Evolutionary conservation across 1,140 invertebrate genomes (phyloP).

Genomic region (Yoshiicerus persimilis): DNA sequence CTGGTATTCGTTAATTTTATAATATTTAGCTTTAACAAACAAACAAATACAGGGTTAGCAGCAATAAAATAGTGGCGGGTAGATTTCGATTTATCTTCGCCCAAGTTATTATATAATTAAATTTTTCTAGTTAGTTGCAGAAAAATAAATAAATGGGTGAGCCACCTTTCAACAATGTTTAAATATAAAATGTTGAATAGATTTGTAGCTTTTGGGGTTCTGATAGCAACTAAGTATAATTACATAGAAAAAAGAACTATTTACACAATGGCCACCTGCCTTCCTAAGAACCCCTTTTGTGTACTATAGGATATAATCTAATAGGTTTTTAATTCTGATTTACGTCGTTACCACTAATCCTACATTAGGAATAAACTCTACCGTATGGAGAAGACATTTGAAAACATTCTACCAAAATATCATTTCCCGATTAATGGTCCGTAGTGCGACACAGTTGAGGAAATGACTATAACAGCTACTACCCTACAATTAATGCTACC

Average conservation of each 20-base stretch:
- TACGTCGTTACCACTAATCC: neutral
- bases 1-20: neutral
- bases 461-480: neutral
- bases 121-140: no score
- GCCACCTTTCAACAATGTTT: neutral
- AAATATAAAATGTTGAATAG: no score
- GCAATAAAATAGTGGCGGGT: no score
- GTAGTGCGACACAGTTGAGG: neutral
- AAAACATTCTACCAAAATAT: neutral
- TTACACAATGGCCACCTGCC: no score
- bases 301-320: no score
- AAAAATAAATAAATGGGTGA: neutral
- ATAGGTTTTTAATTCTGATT: no score
- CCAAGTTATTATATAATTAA: no score
- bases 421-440: neutral
- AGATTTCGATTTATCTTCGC: no score
- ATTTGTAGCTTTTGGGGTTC: neutral
- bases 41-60: no score
- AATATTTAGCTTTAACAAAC: no score
- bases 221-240: neutral
- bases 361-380: neutral
- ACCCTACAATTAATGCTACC: neutral
- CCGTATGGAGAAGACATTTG: neutral
- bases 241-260: neutral
- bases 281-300: no score